Conservation (phyloP, 2,113 vertebrate genomes). For the Megatriorchis doriae region DNA sequence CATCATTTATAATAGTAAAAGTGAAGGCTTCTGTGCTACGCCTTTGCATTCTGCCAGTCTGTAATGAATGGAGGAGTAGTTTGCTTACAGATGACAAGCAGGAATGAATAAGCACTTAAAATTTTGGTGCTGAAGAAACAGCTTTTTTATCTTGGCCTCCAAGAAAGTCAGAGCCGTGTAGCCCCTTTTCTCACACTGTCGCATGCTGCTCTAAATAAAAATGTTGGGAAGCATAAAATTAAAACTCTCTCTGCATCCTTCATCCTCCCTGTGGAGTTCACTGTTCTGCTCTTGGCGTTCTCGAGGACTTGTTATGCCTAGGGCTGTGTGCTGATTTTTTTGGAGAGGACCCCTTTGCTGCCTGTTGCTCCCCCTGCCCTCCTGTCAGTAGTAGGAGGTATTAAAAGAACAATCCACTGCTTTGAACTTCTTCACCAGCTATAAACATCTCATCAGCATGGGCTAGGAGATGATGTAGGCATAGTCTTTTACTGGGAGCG, state of each 20-base stretch:
- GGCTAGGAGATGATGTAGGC: background rate
- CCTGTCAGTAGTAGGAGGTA: background rate
- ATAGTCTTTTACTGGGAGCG: accelerated
- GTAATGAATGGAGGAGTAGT: constrained; percentile 37
- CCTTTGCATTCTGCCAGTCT: constrained; percentile 24
- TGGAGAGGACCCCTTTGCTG: background rate
- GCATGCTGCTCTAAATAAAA: background rate
- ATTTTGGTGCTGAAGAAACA: background rate
- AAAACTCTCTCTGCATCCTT: background rate
- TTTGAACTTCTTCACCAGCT: background rate
- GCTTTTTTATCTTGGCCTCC: background rate
- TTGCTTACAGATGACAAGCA: constrained; percentile 20
- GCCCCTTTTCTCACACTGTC: background rate
- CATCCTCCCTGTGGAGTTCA: background rate
- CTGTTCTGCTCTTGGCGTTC: background rate
- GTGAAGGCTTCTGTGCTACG: background rate
- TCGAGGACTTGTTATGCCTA: background rate
- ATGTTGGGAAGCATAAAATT: background rate
- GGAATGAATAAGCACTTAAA: constrained; percentile 23
- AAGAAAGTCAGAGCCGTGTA: background rate
- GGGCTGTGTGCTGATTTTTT: background rate
- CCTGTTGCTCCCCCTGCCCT: background rate
- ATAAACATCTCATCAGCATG: background rate
- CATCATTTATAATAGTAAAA: constrained; percentile 22
- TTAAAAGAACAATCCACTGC: background rate